Evolutionary conservation across 2,888 invertebrate species (phyloP), one percentile per base, ranked within the genome.

Genomic region (Altica lythri): DNA sequence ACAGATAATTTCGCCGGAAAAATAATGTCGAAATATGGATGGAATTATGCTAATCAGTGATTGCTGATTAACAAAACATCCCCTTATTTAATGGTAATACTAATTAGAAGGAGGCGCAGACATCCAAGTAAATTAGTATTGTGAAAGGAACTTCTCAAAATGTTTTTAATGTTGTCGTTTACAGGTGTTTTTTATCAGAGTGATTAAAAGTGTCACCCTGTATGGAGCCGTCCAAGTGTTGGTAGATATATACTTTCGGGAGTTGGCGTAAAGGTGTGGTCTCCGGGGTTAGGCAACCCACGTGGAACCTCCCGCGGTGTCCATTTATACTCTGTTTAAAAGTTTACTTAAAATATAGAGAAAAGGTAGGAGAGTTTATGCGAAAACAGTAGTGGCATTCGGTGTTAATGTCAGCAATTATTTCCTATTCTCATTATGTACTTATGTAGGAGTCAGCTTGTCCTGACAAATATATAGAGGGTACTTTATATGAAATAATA

Each of bases 231-330:
- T 19, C 48, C 29, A 19, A 30, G 48, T 49, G 48, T 46, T 46
- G 27, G 30, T 48, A 37, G 18, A 37, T 29, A 37, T n/a, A n/a
- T 35, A 27, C 47, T 40, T 53, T 53, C 67, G 62, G 67, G 67
- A 69, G 70, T 69, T 68, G 69, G 68, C 68, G 69, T 68, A 61
- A 68, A 71, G 71, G 71, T 68, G 71, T 66, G 69, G 70, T 67
- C 64, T 65, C 63, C 68, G 63, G 69, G 70, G 71, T 67, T 65
- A 67, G 66, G 66, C 69, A 50, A 63, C 68, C 68, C 67, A 68
- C 67, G 65, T 64, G 65, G 57, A 61, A 66, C 66, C 68, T 67
- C 69, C 66, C 66, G 68, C 60, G 51, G 68, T 40, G 57, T 18
- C 44, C 53, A 53, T 55, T 47, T 53, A 54, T 53, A 44, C 50